These are phyloP conservation scores for Caenorhabditis remanei DNA, from an alignment of 1,140 invertebrate genomes.

Conservation along the genomic window DNA sequence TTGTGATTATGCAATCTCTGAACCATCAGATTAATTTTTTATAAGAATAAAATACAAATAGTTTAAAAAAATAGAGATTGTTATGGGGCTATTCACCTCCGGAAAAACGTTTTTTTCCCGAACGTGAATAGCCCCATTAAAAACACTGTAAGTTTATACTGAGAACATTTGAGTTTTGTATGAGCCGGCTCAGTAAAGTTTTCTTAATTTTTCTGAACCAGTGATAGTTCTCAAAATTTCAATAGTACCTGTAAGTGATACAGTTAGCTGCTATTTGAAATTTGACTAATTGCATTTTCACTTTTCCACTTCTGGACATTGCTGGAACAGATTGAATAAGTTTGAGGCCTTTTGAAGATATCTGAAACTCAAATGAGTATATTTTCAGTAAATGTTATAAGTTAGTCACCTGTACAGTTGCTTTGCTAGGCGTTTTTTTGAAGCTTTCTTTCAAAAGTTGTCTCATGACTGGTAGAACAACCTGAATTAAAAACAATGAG, in stretches of 20 bases:
- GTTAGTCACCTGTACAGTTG: constrained; percentile 81
- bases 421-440: constrained; percentile 90
- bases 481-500: constrained; percentile 15
- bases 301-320: constrained; percentile 80
- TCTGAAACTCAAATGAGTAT: constrained; percentile 80
- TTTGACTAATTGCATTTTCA: constrained; percentile 84
- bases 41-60: no score
- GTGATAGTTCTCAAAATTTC: no score
- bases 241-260: constrained; percentile 81
- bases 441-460: constrained; percentile 87
- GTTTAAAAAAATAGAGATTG: no score
- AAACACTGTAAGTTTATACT: no score
- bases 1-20: neutral
- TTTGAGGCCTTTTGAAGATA: constrained; percentile 92
- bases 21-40: no score
- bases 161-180: no score
- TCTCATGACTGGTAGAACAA: constrained; percentile 86
- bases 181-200: no score
- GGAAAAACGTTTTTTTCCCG: no score
- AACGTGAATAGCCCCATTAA: no score
- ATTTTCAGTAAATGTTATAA: constrained; percentile 46
- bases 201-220: no score
- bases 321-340: constrained; percentile 85
- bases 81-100: neutral
- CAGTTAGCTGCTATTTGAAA: constrained; percentile 94